Base-by-base conservation (phyloP, 2,797 vertebrate species). In the Siniperca undulata region DNA sequence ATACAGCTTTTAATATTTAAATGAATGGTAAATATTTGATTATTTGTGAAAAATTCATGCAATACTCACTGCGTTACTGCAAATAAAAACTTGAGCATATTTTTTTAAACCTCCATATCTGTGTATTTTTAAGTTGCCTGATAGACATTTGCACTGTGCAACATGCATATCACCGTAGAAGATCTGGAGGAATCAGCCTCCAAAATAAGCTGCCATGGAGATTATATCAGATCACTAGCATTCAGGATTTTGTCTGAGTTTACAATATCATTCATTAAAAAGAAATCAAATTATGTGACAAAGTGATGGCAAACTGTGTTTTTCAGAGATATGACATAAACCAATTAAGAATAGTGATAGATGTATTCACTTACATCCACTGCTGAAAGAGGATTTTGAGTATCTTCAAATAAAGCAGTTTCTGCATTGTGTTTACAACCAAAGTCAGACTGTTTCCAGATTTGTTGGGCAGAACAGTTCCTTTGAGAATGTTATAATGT, bases 1-100 rank as follows among this genome's bases (percentile, higher is more conserved):
- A 84, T 84, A 81, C 52, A 60, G 27, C 40, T 42, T 80, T 84
- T 36, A 88, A 83, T 88, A 88, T 89, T 89, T 78, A 70, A 83
- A 46, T 56, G 11, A 34, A 46, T 40, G 8, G 5, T 91, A 59
- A 88, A 84, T 90, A 85, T 86, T 91, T 83, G 42, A 91, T 86
- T 30, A 22, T 72, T 74, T 81, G 27, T 86, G 24, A 77, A 84
- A 82, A 84, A 89, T 91, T 79, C 59, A 91, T 89, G 61, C 38
- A 68, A 48, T 60, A 61, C 55, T 56, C 83, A 38, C 36, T 81
- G 53, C 60, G 77, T 74, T 70, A 65, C 80, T 83, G 53, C 78
- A 62, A 60, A 72, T 60, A 60, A 58, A 36, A 44, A 42, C 7
- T 3, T 9, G 3, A 71, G 71, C 30, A 36, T 70, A 55, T 72